Base-by-base conservation (phyloP, 2,797 vertebrate species). In the Champsocephalus esox region DNA sequence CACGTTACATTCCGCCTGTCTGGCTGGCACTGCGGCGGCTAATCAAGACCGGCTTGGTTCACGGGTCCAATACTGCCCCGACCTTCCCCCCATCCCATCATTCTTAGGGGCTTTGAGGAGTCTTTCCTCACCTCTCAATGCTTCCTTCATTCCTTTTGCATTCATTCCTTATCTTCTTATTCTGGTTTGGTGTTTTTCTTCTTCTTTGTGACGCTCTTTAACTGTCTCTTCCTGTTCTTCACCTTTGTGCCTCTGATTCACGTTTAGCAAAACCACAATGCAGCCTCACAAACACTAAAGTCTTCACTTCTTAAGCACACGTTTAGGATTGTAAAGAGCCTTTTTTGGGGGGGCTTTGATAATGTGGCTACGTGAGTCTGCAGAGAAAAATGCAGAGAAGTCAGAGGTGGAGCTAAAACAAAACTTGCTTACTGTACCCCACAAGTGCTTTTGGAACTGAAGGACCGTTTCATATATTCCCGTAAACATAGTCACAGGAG, bases 1-100 rank as follows among this genome's bases (percentile, higher is more conserved):
- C 90, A 92, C 87, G 87, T 91, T 92, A 90, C 87, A 92, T 92
- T 90, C 91, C 86, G 85, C 80, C 86, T 70, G 88, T 93, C 93
- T 94, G 92, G 89, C 92, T 92, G 89, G 88, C 84, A 89, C 88
- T 62, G 78, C 38, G 73, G 81, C 73, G 44, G 63, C 88, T 93
- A 93, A 93, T 94, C 89, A 92, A 81, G 85, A 92, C 87, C 89
- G 85, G 91, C 82, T 92, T 90, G 88, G 76, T 87, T 41, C 83
- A 73, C 48, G 12, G 75, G 70, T 83, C 83, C 78, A 84, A 67
- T 63, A 44, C 79, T 66, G 50, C 60, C 72, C 56, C 57, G 28
- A 21, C 5, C 49, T 13, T 38, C 54, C 50, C 56, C 48, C 67
- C 28, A 72, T 75, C 80, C 79, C 81, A 84, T 89, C 85, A 86